Percentiles rank a stretch among this genome's conserved stretches.
phyloP scores from a whole-genome alignment of 2,797 vertebrate species.

The Sus cebifrons region DNA sequence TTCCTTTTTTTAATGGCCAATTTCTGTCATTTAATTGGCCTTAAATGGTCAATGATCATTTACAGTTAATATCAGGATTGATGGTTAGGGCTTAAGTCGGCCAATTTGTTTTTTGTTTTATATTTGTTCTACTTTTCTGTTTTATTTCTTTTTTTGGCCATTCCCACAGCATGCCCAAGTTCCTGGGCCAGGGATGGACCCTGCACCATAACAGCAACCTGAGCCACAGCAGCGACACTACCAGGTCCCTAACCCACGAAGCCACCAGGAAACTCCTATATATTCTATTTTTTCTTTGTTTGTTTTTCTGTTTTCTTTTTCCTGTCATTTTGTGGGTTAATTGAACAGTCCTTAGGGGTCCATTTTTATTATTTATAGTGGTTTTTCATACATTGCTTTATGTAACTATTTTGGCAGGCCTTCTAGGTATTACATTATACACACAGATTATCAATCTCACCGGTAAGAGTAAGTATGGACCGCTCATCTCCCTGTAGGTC shows the following conservation, averaged over 20 bases:
- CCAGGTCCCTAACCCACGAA: no score
- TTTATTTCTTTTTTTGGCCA: neutral
- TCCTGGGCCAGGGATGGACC: no score
- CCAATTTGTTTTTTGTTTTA: neutral
- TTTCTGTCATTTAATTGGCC: neutral
- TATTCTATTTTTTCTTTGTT: no score
- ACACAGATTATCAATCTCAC: neutral
- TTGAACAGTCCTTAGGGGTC: neutral
- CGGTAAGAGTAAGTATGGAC: neutral
- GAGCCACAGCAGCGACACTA: no score
- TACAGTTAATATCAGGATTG: neutral
- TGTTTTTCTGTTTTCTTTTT: neutral
- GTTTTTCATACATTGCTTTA: neutral
- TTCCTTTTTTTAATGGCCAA: neutral
- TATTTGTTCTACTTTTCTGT: neutral
- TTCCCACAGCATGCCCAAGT: no score
- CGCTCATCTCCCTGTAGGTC: neutral
- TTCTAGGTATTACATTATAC: neutral
- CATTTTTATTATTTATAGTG: neutral
- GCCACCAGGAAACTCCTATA: no score
- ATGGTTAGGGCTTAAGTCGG: neutral
- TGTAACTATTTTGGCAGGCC: neutral
- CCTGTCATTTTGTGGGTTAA: neutral
- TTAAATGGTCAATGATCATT: neutral
- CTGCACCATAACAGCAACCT: no score